phyloP scores from a whole-genome alignment of 23 tunicate genomes.

The Ciona savignyi region DNA sequence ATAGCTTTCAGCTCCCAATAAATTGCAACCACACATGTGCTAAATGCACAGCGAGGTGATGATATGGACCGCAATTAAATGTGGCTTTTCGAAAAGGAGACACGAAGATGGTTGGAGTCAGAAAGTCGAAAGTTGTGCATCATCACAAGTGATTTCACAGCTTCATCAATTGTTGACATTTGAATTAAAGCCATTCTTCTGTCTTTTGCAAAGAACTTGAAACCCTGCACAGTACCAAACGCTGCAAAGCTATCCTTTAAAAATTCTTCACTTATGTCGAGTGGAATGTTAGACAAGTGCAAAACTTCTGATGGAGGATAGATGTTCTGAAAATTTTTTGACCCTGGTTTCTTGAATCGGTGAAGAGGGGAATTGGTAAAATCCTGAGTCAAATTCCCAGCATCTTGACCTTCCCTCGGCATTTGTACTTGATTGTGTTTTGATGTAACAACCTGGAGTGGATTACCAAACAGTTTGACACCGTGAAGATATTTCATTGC shows the following conservation, averaged over 20 bases:
- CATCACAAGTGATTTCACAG: constrained; percentile 64
- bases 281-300: constrained; percentile 87
- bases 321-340: constrained; percentile 92
- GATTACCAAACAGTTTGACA: constrained; percentile 51
- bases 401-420: constrained; percentile 93
- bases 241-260: constrained; percentile 41
- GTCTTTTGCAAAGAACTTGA: constrained; percentile 93
- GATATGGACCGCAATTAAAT: background rate
- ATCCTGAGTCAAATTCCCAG: constrained; percentile 77
- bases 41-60: too few species aligned
- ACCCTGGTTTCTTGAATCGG: constrained; percentile 96
- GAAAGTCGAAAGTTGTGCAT: constrained; percentile 84
- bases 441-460: constrained; percentile 69
- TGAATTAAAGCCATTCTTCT: constrained; percentile 90
- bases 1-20: too few species aligned
- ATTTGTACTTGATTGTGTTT: constrained; percentile 88
- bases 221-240: constrained; percentile 60
- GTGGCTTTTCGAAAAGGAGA: constrained; percentile 92
- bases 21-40: too few species aligned
- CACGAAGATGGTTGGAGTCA: constrained; percentile 92
- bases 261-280: constrained; percentile 59
- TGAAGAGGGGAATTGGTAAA: constrained; percentile 77
- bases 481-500: constrained; percentile 66
- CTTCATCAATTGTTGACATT: constrained; percentile 53
- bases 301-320: constrained; percentile 87